Base-by-base conservation (phyloP, 2,797 vertebrate species). In the Ceyx erithaca region DNA sequence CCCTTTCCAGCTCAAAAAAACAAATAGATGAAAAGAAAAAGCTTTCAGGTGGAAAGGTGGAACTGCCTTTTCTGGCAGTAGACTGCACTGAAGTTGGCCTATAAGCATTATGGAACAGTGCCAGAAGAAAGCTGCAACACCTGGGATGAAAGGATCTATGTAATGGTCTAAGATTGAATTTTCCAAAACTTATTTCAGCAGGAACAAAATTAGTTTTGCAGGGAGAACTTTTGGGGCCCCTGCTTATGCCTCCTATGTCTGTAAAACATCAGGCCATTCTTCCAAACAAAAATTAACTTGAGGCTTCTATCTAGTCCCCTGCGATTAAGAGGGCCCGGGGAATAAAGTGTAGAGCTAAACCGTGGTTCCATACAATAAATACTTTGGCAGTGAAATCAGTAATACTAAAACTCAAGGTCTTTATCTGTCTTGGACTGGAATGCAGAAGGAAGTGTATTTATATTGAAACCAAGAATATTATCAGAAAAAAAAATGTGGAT, bases 1-100 rank as follows among this genome's bases (percentile, higher is more conserved):
- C 45, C 25, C 23, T 85, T 95, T 90, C 78, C 76, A 90, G 49
- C 52, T 93, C 64, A 87, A 59, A 88, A 63, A 88, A 94, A 20
- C 1, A 40, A 51, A 33, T 1, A n/a, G 22, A 84, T 81, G 41
- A 79, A 93, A 81, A n/a, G 41, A 61, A 69, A 70, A 82, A 77
- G 18, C 41, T 80, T 92, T 87, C 78, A 93, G 58, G 89, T 89
- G 55, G 51, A 87, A 91, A 40, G 40, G 37, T 79, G 49, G 71
- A 93, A 63, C 68, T 67, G 49, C 81, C 64, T 45, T 7, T 94
- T 82, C 76, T 95, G 92, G 78, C 78, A 90, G 57, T 26, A 73
- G 12, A n/a, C 37, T 52, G 28, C 49, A 37, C 22, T 91, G 7
- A 70, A 63, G 37, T 68, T 96, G 93, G 84, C 81, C 57, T 85